Evolutionary conservation across 1,140 invertebrate species (phyloP).

Genomic region (Druon quercuslanigerum): DNA sequence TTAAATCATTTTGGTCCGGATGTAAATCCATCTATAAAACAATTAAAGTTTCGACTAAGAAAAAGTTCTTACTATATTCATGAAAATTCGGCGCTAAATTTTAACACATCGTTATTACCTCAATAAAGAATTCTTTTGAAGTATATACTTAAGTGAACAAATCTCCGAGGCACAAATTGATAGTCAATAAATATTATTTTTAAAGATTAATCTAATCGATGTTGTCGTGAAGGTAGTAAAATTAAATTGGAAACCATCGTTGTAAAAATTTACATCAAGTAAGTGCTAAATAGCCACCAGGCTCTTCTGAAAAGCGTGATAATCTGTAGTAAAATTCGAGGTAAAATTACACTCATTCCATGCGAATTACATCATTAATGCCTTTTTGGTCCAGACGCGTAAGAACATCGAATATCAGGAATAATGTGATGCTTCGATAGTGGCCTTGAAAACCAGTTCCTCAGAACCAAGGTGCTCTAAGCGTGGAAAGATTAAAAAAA

Average conservation of each 20-base stretch:
- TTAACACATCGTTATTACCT: too few relatives aligned
- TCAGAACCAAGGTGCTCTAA: background rate
- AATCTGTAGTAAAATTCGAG: background rate
- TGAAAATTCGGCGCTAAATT: too few relatives aligned
- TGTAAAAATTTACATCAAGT: background rate
- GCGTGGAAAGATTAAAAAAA: background rate
- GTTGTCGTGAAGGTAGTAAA: background rate
- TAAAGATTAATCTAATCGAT: too few relatives aligned
- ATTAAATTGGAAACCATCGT: background rate
- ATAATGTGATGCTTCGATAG: conserved; percentile 3
- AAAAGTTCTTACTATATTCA: too few relatives aligned
- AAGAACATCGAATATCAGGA: conserved; percentile 2
- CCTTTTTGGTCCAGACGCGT: background rate
- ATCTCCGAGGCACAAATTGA: too few relatives aligned
- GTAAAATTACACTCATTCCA: conserved; percentile 22
- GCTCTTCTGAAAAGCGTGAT: background rate
- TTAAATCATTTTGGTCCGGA: too few relatives aligned
- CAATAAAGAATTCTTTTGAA: too few relatives aligned
- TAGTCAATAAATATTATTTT: too few relatives aligned
- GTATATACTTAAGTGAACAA: too few relatives aligned
- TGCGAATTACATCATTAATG: conserved; percentile 19
- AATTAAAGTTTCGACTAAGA: too few relatives aligned
- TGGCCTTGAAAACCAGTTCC: conserved; percentile 28
- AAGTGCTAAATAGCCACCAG: background rate
- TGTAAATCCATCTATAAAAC: too few relatives aligned